Percentiles rank a stretch among this genome's conserved stretches.
phyloP scores from a whole-genome alignment of 2,113 vertebrate species.

The Heterotilapia buettikoferi region DNA sequence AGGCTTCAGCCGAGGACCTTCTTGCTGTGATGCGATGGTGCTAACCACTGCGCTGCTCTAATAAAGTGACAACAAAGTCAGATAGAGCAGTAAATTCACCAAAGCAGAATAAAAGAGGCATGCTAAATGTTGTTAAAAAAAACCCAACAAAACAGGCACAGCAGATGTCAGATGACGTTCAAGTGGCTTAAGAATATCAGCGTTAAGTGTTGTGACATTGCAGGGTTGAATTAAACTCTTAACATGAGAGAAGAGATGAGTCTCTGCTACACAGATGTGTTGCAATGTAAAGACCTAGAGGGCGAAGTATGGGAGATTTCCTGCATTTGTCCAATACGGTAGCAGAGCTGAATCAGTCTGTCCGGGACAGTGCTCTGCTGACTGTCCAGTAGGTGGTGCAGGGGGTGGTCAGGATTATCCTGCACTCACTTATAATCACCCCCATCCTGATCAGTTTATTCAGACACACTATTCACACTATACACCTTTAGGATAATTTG shows the following conservation, averaged over 20 bases:
- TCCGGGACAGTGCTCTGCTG: rapidly evolving
- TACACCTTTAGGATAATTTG: neutral
- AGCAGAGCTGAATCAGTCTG: neutral
- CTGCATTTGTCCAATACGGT: neutral
- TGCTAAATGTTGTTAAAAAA: neutral
- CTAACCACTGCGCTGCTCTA: neutral
- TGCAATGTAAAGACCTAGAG: neutral
- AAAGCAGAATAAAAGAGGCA: neutral
- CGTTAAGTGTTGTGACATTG: neutral
- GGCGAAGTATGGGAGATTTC: neutral
- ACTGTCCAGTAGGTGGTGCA: neutral
- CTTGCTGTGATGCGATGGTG: neutral
- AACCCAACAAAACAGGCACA: neutral
- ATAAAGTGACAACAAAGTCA: neutral
- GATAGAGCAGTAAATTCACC: neutral
- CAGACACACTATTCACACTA: neutral
- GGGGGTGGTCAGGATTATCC: neutral
- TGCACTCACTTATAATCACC: neutral
- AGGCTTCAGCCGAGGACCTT: neutral
- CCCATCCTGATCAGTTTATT: neutral
- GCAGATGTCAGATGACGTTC: neutral
- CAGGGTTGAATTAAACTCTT: neutral
- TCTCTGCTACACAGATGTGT: neutral
- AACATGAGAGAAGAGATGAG: neutral
- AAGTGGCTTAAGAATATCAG: neutral